Evolutionary conservation across 2,797 vertebrate species (phyloP).

Genomic region (Bovichtus diacanthus): DNA sequence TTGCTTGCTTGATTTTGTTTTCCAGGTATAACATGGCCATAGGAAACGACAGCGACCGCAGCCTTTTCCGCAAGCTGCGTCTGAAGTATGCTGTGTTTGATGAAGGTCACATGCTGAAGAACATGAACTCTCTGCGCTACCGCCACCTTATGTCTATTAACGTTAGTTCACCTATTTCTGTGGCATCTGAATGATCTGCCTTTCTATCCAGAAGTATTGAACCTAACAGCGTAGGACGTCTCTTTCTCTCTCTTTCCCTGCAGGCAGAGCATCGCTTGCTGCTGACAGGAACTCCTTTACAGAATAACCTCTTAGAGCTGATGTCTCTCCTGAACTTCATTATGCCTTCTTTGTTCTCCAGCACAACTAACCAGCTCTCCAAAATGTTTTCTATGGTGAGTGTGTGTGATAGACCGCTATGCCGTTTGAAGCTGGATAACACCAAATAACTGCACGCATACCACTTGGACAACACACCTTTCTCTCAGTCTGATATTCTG

Average conservation of each 20-base stretch:
- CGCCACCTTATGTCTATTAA: slow-evolving; percentile 97
- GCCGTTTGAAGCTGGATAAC: background rate
- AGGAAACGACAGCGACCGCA: slow-evolving; percentile 91
- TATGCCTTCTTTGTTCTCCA: slow-evolving; percentile 98
- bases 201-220: background rate
- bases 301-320: slow-evolving; percentile 96
- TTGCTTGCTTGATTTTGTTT: slow-evolving; percentile 25
- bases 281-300: slow-evolving; percentile 95
- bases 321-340: slow-evolving; percentile 99
- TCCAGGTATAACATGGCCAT: slow-evolving; percentile 93
- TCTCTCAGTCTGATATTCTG: too few species aligned
- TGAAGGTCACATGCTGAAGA: slow-evolving; percentile 99
- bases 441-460: too few species aligned
- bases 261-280: slow-evolving; percentile 94
- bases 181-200: background rate
- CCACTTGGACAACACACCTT: too few species aligned
- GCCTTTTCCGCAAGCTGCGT: slow-evolving; percentile 91
- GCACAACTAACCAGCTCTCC: slow-evolving; percentile 91
- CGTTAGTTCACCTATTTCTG: slow-evolving; percentile 80
- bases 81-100: slow-evolving; percentile 95
- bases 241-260: background rate
- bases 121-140: slow-evolving; percentile 96
- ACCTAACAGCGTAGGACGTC: background rate
- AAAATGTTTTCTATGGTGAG: slow-evolving; percentile 94
- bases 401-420: background rate